phyloP scores from a whole-genome alignment of 2,113 vertebrate species.

The Lophotis ruficrista region DNA sequence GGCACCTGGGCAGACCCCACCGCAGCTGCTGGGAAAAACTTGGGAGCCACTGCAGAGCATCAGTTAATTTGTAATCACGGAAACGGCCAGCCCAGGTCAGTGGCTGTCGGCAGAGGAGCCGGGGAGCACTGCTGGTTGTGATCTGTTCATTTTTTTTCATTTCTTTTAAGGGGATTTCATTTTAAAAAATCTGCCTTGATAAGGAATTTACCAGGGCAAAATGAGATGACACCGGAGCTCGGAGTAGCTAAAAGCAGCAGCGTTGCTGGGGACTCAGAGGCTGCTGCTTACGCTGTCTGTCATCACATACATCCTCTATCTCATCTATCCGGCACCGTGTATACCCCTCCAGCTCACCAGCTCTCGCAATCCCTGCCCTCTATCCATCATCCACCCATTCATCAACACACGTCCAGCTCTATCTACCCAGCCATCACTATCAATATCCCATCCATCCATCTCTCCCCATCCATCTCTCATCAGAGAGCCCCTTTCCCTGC shows the following conservation, averaged over 20 bases:
- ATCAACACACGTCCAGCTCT: conserved; percentile 64
- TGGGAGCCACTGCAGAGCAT: background rate
- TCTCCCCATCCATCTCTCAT: conserved; percentile 56
- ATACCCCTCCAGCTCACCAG: conserved; percentile 53
- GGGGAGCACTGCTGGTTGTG: background rate
- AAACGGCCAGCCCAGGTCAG: conserved; percentile 13
- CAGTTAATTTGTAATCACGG: conserved; percentile 17
- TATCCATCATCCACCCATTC: conserved; percentile 70
- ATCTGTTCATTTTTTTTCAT: background rate
- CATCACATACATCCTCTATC: conserved; percentile 58
- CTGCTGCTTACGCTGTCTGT: conserved; percentile 25
- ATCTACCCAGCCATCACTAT: conserved; percentile 67
- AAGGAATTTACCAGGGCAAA: conserved; percentile 44
- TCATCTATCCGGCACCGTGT: conserved; percentile 50
- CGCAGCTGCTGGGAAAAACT: background rate
- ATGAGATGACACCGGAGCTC: background rate
- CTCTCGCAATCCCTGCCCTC: conserved; percentile 57
- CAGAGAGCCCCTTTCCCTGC: conserved; percentile 29
- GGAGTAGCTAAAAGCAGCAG: conserved; percentile 8
- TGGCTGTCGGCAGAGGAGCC: background rate
- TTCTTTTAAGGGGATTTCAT: conserved; percentile 29
- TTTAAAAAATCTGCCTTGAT: conserved; percentile 30
- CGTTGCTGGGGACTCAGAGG: background rate
- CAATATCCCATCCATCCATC: conserved; percentile 72
- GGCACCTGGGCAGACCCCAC: background rate